Percentiles rank a stretch among this genome's conserved stretches.
These are phyloP conservation scores for Lydus trimaculatus DNA, from an alignment of 2,888 invertebrate genomes.

Conservation along the genomic window DNA sequence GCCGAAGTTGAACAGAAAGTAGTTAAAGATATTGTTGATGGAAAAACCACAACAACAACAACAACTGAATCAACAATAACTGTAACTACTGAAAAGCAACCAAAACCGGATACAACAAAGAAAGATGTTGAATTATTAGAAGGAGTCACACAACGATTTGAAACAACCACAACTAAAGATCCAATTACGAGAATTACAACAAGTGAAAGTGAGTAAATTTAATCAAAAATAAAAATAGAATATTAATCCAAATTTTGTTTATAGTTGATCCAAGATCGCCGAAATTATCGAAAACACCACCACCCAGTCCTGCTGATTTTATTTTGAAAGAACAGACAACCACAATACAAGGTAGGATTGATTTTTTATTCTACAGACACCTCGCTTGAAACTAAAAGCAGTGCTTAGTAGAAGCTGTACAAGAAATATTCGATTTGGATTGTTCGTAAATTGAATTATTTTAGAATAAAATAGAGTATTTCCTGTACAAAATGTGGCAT, in stretches of 20 bases:
- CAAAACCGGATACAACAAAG: slow-evolving; percentile 49
- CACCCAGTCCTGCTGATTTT: slow-evolving; percentile 75
- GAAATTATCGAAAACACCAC: slow-evolving; percentile 73
- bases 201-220: slow-evolving; percentile 19
- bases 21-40: slow-evolving; percentile 40
- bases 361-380: slow-evolving; percentile 26
- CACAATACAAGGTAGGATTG: slow-evolving; percentile 57
- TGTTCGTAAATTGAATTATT: neutral
- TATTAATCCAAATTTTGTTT: neutral
- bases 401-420: slow-evolving; percentile 38
- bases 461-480: slow-evolving; percentile 37
- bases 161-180: slow-evolving; percentile 44
- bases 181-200: slow-evolving; percentile 21
- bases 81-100: slow-evolving; percentile 30
- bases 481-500: slow-evolving; percentile 52
- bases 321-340: slow-evolving; percentile 63
- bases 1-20: slow-evolving; percentile 66
- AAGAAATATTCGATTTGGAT: slow-evolving; percentile 32
- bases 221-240: neutral
- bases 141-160: slow-evolving; percentile 60
- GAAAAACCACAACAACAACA: slow-evolving; percentile 48
- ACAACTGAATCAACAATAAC: slow-evolving; percentile 43
- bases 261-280: slow-evolving; percentile 66
- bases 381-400: slow-evolving; percentile 36
- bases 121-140: slow-evolving; percentile 61